Base-by-base conservation (phyloP, 1,140 invertebrate genomes). In the Ephestia elutella region DNA sequence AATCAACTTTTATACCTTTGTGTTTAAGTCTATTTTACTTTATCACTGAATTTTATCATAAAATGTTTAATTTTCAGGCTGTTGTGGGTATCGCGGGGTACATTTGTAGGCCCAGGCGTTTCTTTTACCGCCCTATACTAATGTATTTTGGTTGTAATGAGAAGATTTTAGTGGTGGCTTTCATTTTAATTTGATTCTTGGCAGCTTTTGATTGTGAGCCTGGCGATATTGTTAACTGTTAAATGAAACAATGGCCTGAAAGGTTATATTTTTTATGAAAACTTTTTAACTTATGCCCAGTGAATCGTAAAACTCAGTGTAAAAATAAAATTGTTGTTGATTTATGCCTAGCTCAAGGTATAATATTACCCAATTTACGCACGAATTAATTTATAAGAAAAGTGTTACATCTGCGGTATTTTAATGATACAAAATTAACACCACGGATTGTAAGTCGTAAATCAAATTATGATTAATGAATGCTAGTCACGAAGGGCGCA, bases 91-190 rank as follows among this genome's bases (percentile, higher is more conserved):
- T 81, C 73, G 77, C 60, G 60, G 70, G 66, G 72, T 78, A 81
- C 66, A 75, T 77, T 81, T 77, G 71, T 71, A 73, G 77, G 76
- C 73, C 65, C 69, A 75, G 70, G 74, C 69, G 69, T 82, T 82
- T 85, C 77, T 84, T 77, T 71, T 71, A 59, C 61, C 70, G 70
- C 65, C 65, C 65, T 70, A 69, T 68, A 75, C 73, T 77, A 77
- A 80, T 80, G 80, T 75, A 71, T 77, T 75, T 73, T 59, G 68
- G 65, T 77, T 80, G 73, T 77, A 78, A 80, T 80, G 71, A 73
- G 72, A 65, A 74, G 73, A 70, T 73, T 76, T 68, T 68, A 73
- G 68, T 73, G 63, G 71, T 67, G 63, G 59, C 55, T 72, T 61
- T 67, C 65, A 71, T 75, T 77, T 74, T 74, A 72, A 70, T 68